Evolutionary conservation across 2,888 invertebrate genomes (phyloP).

Genomic region (Anoplius nigerrimus): DNA sequence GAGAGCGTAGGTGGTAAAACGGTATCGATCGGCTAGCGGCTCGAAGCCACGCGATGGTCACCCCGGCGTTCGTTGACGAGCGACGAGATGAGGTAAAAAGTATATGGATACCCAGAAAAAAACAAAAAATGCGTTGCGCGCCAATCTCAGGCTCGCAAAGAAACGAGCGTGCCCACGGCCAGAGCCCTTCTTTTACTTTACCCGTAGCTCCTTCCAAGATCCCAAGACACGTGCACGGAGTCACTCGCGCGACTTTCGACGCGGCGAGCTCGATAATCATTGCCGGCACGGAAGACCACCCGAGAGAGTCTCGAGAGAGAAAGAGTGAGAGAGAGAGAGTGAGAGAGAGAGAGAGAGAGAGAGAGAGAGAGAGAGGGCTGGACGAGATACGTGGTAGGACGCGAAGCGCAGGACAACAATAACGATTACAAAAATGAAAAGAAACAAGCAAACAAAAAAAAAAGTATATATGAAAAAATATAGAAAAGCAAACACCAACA

Average conservation of each 20-base stretch:
- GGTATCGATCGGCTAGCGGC: background rate
- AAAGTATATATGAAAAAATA: too few species aligned
- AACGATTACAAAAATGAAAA: too few species aligned
- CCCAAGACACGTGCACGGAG: background rate
- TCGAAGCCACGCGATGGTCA: constrained; percentile 14
- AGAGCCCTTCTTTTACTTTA: too few species aligned
- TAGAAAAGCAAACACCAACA: constrained; percentile 16
- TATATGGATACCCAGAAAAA: background rate
- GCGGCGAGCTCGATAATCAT: background rate
- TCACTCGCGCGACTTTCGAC: background rate
- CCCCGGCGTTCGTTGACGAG: constrained; percentile 10
- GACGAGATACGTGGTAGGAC: background rate
- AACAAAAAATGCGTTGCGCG: too few species aligned
- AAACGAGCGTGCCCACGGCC: too few species aligned
- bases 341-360: constrained; percentile 10
- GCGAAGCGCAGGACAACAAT: background rate
- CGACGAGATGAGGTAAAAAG: background rate
- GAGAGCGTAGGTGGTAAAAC: constrained; percentile 2
- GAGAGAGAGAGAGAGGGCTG: background rate
- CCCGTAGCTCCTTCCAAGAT: too few species aligned
- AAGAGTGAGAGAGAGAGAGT: background rate
- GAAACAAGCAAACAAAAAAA: too few species aligned
- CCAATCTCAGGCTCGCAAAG: too few species aligned
- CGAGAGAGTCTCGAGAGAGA: too few species aligned
- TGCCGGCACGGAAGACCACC: too few species aligned